Conservation (phyloP, 2,797 vertebrate genomes). For the Muscicapa comitata region DNA sequence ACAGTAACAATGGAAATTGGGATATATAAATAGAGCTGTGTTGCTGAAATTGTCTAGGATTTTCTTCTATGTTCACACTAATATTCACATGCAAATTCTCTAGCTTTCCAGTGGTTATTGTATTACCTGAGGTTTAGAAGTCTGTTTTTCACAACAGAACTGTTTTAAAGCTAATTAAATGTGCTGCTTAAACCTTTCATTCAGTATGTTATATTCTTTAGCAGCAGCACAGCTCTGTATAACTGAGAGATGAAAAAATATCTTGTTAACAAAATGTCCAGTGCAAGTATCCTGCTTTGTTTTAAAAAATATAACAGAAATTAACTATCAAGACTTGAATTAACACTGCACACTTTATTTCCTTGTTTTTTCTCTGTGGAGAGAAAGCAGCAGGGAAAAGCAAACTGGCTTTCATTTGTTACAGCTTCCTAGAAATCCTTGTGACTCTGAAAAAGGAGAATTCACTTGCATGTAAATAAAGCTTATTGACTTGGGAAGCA, state of each 20-base stretch:
- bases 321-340: background rate
- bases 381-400: background rate
- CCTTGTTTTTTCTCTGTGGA: background rate
- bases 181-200: background rate
- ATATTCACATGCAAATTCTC: background rate
- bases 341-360: background rate
- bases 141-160: background rate
- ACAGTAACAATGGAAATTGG: background rate
- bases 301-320: background rate
- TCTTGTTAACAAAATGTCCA: background rate
- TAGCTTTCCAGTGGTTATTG: background rate
- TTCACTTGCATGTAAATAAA: constrained; percentile 8
- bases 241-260: background rate
- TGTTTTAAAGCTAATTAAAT: background rate
- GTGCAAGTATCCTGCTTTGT: background rate
- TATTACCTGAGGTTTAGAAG: background rate
- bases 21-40: background rate
- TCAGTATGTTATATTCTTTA: background rate
- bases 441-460: constrained; percentile 9
- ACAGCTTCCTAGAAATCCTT: background rate
- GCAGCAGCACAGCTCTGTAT: background rate
- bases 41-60: background rate
- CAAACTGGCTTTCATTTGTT: background rate
- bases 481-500: background rate
- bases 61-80: background rate